Evolutionary conservation across 2,797 vertebrate genomes (phyloP).

Genomic region (Taeniopygia guttata): DNA sequence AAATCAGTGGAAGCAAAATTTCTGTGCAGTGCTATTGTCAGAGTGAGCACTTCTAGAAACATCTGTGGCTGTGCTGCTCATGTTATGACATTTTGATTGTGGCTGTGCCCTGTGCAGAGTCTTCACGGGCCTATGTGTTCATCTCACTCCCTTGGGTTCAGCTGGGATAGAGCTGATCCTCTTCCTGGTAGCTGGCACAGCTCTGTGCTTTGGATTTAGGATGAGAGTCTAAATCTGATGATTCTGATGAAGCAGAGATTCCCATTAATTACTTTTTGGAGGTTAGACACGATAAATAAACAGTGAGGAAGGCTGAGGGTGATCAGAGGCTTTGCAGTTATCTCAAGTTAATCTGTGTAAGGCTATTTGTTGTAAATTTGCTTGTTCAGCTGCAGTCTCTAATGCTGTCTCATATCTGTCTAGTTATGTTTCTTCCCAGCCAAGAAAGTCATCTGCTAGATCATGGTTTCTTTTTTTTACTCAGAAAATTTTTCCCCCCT

Average conservation of each 20-base stretch:
- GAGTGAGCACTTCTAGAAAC: not conserved
- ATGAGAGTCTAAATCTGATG: not conserved
- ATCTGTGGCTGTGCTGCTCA: not conserved
- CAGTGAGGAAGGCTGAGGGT: not conserved
- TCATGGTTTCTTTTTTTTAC: not conserved
- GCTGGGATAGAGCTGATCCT: not conserved
- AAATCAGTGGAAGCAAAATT: not conserved
- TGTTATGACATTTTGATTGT: not conserved
- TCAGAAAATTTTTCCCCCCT: not conserved
- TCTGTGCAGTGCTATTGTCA: not conserved
- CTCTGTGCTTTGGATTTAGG: not conserved
- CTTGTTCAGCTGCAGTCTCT: not conserved
- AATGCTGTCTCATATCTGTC: not conserved
- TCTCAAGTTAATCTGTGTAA: not conserved
- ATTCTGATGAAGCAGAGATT: not conserved
- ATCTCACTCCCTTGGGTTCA: not conserved
- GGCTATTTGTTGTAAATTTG: not conserved
- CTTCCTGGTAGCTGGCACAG: not conserved
- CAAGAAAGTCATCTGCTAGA: not conserved
- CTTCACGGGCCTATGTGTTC: not conserved
- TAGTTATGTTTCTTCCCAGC: not conserved
- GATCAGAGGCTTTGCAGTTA: not conserved
- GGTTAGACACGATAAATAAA: not conserved
- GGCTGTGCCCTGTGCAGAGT: not conserved
- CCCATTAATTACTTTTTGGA: not conserved